Base-by-base conservation (phyloP, 2,797 vertebrate species). In the Coluber constrictor region DNA sequence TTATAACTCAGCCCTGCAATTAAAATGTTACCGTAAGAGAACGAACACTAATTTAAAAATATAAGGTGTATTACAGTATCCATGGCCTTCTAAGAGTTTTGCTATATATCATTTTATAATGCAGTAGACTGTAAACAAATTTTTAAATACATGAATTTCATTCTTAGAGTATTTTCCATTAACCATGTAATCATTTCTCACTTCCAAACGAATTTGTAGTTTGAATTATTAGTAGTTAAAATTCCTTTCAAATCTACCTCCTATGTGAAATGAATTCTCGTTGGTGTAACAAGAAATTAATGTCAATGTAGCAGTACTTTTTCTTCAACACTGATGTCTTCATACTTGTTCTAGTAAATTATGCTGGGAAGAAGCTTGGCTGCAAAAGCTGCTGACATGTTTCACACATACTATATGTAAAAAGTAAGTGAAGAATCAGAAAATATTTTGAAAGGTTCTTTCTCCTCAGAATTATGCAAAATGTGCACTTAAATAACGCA, bases 1-100 rank as follows among this genome's bases (percentile, higher is more conserved):
- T 95, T 96, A 96, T 96, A 97, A 95, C 96, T 96, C 96, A 95
- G 95, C 97, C 96, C 95, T 95, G 96, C 97, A 96, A 92, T 96
- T 97, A 96, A 93, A 95, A 91, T 92, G 96, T 93, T 95, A 91
- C 94, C 96, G 55, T 96, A 97, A 97, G 97, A 93, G 93, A 95
- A 97, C 94, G 95, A 83, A 83, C 10, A 96, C 94, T 96, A 96
- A 95, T 97, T 96, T 79, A 95, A 95, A 97, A 96, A 96, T 96
- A 96, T 95, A 96, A 95, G 95, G 94, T 95, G 87, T 96, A 94
- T 74, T 74, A 95, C 94, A 96, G 87, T 96, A 95, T 93, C 95
- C 95, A 95, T 95, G 91, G 95, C 94, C 93, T 96, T 95, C 95
- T 96, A 96, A 97, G 94, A 93, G 94, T 93, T 93, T 66, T 94